Evolutionary conservation across 2,113 vertebrate genomes (phyloP), one percentile per base, ranked within the genome.

Genomic region (Corythornis vintsioides): DNA sequence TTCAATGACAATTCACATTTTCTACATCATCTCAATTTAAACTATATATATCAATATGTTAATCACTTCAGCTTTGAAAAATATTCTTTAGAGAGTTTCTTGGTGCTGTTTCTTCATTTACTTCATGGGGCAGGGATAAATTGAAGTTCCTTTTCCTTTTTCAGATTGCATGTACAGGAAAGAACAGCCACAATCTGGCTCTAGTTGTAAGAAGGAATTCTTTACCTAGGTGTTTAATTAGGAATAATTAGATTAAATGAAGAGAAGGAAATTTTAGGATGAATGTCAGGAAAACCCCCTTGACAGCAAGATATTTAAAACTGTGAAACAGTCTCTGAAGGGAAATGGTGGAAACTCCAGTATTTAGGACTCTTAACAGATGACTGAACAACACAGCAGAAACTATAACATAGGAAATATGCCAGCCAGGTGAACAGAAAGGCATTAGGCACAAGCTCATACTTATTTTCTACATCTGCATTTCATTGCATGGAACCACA

Each of bases 181-280:
- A 74, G 57, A 85, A 19, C 3, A 35, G 7, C 13, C 3, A 1
- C 3, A 59, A 3, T 24, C 71, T 76, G 77, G 14, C 35, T 79
- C 3, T 69, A 50, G 10, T 2, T 86, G 35, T 78, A 13, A 42
- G 25, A 93, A 95, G 31, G 31, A 83, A 81, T 81, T 86, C 21
- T 81, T 86, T 71, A 40, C n/a, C 20, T n/a, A 25, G 7, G 2
- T 75, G 13, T 82, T 82, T 57, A 64, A 50, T 53, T 78, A 87
- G 50, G 25, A 92, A 29, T 66, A 90, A 67, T 57, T 66, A 87
- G 33, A 60, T 52, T 11, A 92, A 90, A 92, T 85, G 66, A 76
- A 85, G 55, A 89, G 56, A 90, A 89, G 67, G 74, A 91, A 79
- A 85, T 89, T 89, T 90, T 77, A 59, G 63, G 38, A 70, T 87